Conservation (phyloP, 2,797 vertebrate species). For the Argya squamiceps region DNA sequence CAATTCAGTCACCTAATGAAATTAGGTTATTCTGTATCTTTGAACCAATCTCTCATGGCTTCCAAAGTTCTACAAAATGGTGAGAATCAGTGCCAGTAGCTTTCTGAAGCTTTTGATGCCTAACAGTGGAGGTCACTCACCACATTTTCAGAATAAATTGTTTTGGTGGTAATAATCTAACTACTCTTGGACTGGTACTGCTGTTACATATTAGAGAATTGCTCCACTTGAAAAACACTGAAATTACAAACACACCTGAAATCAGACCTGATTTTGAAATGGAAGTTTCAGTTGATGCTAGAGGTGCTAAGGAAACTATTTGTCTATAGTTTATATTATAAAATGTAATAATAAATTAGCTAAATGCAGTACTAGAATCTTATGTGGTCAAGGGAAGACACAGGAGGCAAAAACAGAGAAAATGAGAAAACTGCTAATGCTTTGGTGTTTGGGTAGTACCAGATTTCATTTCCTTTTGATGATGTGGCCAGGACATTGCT, state of each 20-base stretch:
- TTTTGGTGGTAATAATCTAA: neutral
- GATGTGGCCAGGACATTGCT: neutral
- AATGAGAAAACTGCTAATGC: neutral
- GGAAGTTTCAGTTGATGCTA: neutral
- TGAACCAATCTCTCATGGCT: accelerated
- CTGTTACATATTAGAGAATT: neutral
- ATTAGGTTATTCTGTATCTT: neutral
- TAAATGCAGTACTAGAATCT: neutral
- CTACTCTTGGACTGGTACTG: neutral
- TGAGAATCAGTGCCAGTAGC: neutral
- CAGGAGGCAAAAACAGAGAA: neutral
- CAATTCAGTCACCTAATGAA: neutral
- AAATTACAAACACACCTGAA: neutral
- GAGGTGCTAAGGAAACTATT: neutral
- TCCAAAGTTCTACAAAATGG: neutral
- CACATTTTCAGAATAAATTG: neutral
- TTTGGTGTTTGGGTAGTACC: neutral
- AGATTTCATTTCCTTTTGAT: neutral
- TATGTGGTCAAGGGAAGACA: neutral
- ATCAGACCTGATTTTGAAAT: neutral
- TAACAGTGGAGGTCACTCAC: neutral
- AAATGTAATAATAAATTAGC: neutral
- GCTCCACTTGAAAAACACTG: neutral
- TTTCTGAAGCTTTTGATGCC: neutral
- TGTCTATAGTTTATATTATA: neutral